Base-by-base conservation (phyloP, 2,797 vertebrate species). In the Acridotheres tristis region DNA sequence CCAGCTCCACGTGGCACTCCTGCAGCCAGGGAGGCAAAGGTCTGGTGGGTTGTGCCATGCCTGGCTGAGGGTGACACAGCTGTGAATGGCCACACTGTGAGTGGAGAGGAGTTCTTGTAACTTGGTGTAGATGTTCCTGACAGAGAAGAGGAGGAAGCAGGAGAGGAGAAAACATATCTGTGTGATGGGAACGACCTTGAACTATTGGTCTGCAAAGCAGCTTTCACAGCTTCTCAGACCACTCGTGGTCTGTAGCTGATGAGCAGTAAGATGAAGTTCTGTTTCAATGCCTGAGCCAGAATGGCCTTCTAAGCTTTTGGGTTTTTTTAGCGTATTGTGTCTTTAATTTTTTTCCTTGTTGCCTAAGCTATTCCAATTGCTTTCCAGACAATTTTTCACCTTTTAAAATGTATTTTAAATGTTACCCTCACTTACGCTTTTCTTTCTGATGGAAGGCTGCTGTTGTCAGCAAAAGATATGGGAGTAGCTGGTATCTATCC, bases 21-120 rank as follows among this genome's bases (percentile, higher is more conserved):
- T 32, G 40, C 32, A 67, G 55, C 32, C 5, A 0, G 0, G 1
- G 74, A 40, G 27, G 48, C 1, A 1, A 38, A 66, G 61, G 32
- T 55, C 63, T 67, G 40, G 11, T 38, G 36, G 26, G 12, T 22
- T 11, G 25, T 34, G 32, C 42, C 57, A 23, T 23, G 16, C 62
- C 36, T 43, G 71, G 54, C 21, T 72, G n/a, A 19, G 23, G 42
- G 30, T 55, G 26, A 19, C 11, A 1, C 30, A 27, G 20, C 62
- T 27, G 4, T 13, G 36, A 34, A 29, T 4, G 27, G 32, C 36
- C 26, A 16, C 38, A 38, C 38, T 38, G 38, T 38, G 38, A 38
- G 38, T 38, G 72, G 51, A 62, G 36, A 16, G 23, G 40, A 57
- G 38, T 7, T 34, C 26, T 42, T 42, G 20, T 34, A 11, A 9